Conservation (phyloP, 1,140 invertebrate genomes). For the Calephelis virginiensis region DNA sequence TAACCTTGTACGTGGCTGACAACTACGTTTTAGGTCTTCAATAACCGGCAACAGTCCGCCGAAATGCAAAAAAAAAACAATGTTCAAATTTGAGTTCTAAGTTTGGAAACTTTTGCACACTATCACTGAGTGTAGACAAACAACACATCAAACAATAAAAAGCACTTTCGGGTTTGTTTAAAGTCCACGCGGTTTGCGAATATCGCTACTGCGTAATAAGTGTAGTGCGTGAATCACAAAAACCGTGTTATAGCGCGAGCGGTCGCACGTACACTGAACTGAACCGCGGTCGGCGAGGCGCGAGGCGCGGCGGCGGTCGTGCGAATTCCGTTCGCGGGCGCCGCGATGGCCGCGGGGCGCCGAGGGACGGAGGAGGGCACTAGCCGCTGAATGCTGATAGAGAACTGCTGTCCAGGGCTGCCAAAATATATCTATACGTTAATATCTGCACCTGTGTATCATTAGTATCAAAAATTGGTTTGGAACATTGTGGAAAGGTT, state of each 20-base stretch:
- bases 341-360: conserved; percentile 48
- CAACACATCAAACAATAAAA: conserved; percentile 11
- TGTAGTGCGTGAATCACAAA: conserved; percentile 45
- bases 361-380: conserved; percentile 35
- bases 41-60: conserved; percentile 45
- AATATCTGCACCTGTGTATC: no score
- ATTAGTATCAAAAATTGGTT: no score
- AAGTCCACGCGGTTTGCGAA: conserved; percentile 67
- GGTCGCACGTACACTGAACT: conserved; percentile 72
- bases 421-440: background rate
- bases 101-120: conserved; percentile 20
- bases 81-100: conserved; percentile 5
- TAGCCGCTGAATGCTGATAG: conserved; percentile 54
- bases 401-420: conserved; percentile 54
- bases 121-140: conserved; percentile 20
- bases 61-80: background rate
- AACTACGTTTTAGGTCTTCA: conserved; percentile 50
- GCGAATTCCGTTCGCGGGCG: conserved; percentile 66
- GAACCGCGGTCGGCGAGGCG: conserved; percentile 44
- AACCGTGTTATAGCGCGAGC: conserved; percentile 57
- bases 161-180: conserved; percentile 24
- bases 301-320: conserved; percentile 57
- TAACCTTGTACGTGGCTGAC: conserved; percentile 75
- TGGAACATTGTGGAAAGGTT: no score
- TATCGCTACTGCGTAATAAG: conserved; percentile 74